phyloP scores from a whole-genome alignment of 2,113 vertebrate species.

The Mionectes macconnelli region DNA sequence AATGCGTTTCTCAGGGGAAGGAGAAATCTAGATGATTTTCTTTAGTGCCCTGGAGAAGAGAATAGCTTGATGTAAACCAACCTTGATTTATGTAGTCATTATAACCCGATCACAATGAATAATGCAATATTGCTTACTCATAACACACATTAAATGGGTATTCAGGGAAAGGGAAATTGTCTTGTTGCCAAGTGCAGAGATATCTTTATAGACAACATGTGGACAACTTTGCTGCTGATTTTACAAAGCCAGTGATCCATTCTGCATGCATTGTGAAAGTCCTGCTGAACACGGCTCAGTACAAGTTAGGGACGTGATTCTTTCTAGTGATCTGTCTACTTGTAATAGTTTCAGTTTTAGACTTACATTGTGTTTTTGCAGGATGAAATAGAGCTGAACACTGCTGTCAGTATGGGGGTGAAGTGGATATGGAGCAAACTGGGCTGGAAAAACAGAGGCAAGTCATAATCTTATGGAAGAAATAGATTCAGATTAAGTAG shows the following conservation, averaged over 20 bases:
- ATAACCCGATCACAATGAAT: not conserved
- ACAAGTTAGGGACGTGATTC: not conserved
- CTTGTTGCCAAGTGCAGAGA: not conserved
- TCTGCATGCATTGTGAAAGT: not conserved
- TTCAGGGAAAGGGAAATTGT: not conserved
- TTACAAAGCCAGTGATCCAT: not conserved
- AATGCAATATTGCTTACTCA: not conserved
- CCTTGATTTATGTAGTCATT: not conserved
- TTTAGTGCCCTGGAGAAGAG: not conserved
- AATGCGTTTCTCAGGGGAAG: not conserved
- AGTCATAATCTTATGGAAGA: fast-evolving
- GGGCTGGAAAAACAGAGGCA: not conserved
- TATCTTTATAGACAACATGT: not conserved
- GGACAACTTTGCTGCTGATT: not conserved
- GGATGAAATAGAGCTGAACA: not conserved
- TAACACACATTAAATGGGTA: not conserved
- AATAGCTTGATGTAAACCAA: not conserved
- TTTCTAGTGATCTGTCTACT: not conserved
- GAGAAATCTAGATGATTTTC: not conserved
- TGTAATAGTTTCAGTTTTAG: not conserved
- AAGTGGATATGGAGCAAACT: not conserved
- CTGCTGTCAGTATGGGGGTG: not conserved
- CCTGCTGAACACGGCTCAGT: not conserved
- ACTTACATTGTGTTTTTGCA: not conserved
- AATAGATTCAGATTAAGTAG: not conserved